A percentile compares a stretch with the other conserved stretches of the same genome.
These are phyloP conservation scores for Lepus timidus DNA, from an alignment of 2,113 vertebrate species.

Conservation along the genomic window DNA sequence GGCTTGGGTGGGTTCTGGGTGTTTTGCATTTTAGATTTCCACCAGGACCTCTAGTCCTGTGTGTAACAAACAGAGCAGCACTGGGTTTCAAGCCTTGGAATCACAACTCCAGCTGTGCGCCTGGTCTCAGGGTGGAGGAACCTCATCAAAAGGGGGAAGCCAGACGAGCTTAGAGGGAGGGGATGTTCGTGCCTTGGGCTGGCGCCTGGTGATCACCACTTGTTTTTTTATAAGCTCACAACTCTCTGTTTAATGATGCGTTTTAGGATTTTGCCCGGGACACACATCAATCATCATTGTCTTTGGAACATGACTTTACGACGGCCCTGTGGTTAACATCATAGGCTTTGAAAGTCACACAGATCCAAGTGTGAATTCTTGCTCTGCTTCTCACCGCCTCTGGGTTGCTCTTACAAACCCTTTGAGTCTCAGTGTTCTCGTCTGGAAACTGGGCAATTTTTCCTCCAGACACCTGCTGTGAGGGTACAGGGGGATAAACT, in stretches of 20 bases:
- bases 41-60: not conserved
- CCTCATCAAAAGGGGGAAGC: conserved; percentile 56
- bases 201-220: conserved; percentile 31
- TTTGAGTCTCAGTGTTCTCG: not conserved
- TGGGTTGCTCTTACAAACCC: not conserved
- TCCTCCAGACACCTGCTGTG: not conserved
- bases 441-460: not conserved
- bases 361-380: conserved; percentile 16
- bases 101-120: not conserved
- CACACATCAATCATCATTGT: not conserved
- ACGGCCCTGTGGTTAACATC: not conserved
- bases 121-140: conserved; percentile 1
- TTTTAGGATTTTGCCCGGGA: not conserved
- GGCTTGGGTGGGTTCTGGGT: not conserved
- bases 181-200: not conserved
- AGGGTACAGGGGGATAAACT: not conserved
- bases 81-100: conserved; percentile 1
- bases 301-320: conserved; percentile 8
- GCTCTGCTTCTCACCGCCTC: conserved; percentile 26
- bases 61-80: not conserved
- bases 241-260: not conserved
- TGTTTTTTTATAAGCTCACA: conserved; percentile 50
- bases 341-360: conserved; percentile 45
- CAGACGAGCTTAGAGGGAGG: not conserved
- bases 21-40: not conserved